A percentile compares a stretch with the other conserved stretches of the same genome.
phyloP scores from a whole-genome alignment of 2,797 vertebrate species.

The Peromyscus aztecus region DNA sequence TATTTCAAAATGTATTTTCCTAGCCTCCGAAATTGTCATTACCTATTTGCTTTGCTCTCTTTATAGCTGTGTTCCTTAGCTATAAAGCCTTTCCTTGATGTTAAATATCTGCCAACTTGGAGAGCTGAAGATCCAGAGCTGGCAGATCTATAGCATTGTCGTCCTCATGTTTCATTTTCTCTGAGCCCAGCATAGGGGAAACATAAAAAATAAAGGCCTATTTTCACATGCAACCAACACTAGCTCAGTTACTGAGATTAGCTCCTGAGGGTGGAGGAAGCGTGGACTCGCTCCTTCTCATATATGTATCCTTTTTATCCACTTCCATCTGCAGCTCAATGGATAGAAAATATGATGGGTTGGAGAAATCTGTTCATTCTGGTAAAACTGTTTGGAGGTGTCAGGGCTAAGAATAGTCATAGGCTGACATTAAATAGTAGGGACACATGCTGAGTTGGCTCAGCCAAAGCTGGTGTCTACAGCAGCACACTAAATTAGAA shows the following conservation, averaged over 20 bases:
- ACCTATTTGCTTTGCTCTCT: conserved; percentile 16
- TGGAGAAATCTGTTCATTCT: conserved; percentile 75
- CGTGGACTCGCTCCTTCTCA: conserved; percentile 68
- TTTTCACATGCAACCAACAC: conserved; percentile 70
- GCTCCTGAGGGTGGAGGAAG: conserved; percentile 61
- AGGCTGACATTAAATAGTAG: conserved; percentile 81
- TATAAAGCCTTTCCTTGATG: conserved; percentile 57
- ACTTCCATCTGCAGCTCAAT: conserved; percentile 72
- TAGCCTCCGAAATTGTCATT: conserved; percentile 42
- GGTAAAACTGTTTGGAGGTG: conserved; percentile 76
- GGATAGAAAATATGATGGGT: conserved; percentile 75
- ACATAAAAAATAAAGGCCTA: conserved; percentile 55
- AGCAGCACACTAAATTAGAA: conserved; percentile 76
- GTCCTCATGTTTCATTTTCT: conserved; percentile 62
- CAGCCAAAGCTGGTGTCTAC: conserved; percentile 79
- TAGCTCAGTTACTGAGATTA: conserved; percentile 67
- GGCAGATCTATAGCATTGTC: conserved; percentile 26
- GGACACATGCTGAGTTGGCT: conserved; percentile 73
- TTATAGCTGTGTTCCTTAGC: conserved; percentile 63
- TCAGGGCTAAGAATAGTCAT: conserved; percentile 78
- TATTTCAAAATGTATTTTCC: conserved; percentile 46
- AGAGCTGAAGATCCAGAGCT: conserved; percentile 59
- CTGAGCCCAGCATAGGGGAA: conserved; percentile 34
- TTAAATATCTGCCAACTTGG: conserved; percentile 65
- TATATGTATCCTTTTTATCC: conserved; percentile 65